Evolutionary conservation across 37 sponge, comb jelly and placozoan genomes (phyloP).

Genomic region (Tethya wilhelma): DNA sequence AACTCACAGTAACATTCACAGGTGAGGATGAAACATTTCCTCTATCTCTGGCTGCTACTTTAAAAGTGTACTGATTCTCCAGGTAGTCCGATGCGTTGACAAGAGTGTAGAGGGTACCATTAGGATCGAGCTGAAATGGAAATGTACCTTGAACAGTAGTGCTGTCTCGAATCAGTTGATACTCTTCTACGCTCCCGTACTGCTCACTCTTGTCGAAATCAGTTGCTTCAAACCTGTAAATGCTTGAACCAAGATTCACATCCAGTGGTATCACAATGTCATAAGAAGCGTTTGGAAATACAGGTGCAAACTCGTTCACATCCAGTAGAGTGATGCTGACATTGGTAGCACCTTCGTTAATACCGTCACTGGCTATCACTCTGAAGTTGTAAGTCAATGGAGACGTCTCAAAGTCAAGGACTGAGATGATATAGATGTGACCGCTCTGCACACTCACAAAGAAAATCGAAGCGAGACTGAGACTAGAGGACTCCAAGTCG

Average conservation of each 20-base stretch:
- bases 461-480: constrained; percentile 7
- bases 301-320: constrained; percentile 57
- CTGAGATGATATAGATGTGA: constrained; percentile 10
- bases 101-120: constrained; percentile 39
- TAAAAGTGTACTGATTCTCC: constrained; percentile 39
- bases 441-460: constrained; percentile 23
- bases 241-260: background rate
- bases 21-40: constrained; percentile 21
- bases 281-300: constrained; percentile 26
- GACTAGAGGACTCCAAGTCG: background rate
- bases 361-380: constrained; percentile 44
- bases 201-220: constrained; percentile 46
- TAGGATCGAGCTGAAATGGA: constrained; percentile 36
- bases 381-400: constrained; percentile 10
- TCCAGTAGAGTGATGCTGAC: constrained; percentile 31
- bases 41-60: constrained; percentile 23
- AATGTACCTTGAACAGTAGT: constrained; percentile 6
- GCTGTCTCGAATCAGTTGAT: constrained; percentile 28
- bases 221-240: constrained; percentile 25
- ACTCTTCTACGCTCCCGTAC: constrained; percentile 27
- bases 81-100: constrained; percentile 10
- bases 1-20: constrained; percentile 33
- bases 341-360: background rate
- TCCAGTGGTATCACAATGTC: constrained; percentile 22
- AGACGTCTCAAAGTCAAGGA: constrained; percentile 28